Base-by-base conservation (phyloP, 2,113 vertebrate species). In the Hydropotes inermis region DNA sequence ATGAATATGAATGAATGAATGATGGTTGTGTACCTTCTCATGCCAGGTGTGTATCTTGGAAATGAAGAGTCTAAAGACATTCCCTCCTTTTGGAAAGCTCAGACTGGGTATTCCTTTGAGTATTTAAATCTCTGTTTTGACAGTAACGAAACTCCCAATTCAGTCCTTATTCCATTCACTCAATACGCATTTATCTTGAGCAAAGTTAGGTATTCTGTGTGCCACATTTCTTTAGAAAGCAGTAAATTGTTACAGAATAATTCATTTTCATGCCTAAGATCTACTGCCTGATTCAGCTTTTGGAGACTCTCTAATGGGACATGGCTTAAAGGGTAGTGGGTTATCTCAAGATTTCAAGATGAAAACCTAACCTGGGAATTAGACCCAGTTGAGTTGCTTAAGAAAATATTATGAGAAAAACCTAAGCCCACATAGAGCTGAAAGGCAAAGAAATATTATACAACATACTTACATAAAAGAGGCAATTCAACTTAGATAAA, bases 51-150 rank as follows among this genome's bases (percentile, higher is more conserved):
- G 30, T 70, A 70, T 33, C 23, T 9, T 70, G 14, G 33, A 95
- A 95, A 84, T 39, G 54, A 64, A 79, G 25, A 74, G 28, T 50
- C 87, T 27, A 89, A 74, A 94, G 78, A 58, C 13, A 74, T 30
- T 70, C 54, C 17, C 13, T 50, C 21, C 33, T 47, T 74, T 50
- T 39, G 43, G 36, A 39, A 43, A 89, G 13, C 50, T 89, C 58
- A 47, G 87, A 58, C 36, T 70, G 50, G 23, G 5, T 23, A 60
- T 74, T 96, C 36, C 50, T 92, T 79, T 67, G 76, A 16, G 45
- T 88, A 89, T 10, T 83, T 94, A 91, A 83, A 43, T 94, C 58
- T 93, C 12, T 93, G 30, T 91, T 96, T 95, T 45, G 50, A 82
- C 4, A 95, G 79, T 74, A 96, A 95, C 16, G 10, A 92, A 89